A percentile compares a stretch with the other conserved stretches of the same genome.
phyloP scores from a whole-genome alignment of 2,797 vertebrate genomes.

The Chaetophractus vellerosus region DNA sequence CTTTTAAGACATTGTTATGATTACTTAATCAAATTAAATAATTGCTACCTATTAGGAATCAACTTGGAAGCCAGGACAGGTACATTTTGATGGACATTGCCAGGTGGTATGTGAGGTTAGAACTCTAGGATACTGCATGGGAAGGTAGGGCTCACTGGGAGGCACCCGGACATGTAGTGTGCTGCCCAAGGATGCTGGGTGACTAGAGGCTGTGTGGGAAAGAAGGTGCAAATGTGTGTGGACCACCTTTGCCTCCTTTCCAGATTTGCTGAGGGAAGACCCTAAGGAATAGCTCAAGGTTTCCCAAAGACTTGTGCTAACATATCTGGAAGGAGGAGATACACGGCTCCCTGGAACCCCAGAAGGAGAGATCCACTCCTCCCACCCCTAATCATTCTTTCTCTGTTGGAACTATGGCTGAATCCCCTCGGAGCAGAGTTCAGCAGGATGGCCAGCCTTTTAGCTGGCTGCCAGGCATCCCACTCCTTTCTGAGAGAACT shows the following conservation, averaged over 20 bases:
- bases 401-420: neutral
- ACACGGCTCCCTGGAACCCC: neutral
- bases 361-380: neutral
- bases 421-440: neutral
- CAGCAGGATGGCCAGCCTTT: fast-evolving
- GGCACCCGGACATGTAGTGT: neutral
- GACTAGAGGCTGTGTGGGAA: neutral
- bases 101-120: neutral
- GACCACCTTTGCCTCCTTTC: neutral
- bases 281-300: neutral
- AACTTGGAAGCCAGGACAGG: neutral
- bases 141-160: neutral
- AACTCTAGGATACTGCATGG: neutral
- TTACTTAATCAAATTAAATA: conserved; percentile 9
- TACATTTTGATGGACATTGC: neutral
- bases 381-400: neutral
- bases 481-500: neutral
- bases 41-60: neutral
- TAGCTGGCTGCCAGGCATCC: neutral
- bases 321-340: neutral
- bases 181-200: neutral
- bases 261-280: neutral
- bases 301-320: neutral
- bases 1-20: neutral
- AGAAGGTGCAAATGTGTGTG: neutral